Evolutionary conservation across 1,140 invertebrate species (phyloP).

Genomic region (Drosophila kurseongensis): DNA sequence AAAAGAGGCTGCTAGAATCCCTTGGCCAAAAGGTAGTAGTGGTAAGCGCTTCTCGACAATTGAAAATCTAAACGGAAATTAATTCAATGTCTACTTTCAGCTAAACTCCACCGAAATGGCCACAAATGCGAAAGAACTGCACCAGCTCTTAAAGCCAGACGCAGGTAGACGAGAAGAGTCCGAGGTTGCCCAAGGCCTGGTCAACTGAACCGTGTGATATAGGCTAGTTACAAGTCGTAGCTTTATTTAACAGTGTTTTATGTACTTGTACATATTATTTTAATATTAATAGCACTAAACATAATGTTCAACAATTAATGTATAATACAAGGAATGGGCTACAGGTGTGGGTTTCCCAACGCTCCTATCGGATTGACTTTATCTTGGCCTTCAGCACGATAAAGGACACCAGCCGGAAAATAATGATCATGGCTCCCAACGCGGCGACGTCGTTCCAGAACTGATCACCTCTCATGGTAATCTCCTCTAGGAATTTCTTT

Average conservation of each 20-base stretch:
- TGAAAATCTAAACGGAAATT: not conserved
- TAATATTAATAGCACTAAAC: slow-evolving; percentile 89
- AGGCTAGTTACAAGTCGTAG: slow-evolving; percentile 49
- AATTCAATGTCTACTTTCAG: slow-evolving; percentile 12
- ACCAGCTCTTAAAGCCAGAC: slow-evolving; percentile 35
- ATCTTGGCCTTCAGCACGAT: slow-evolving; percentile 87
- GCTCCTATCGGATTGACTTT: slow-evolving; percentile 69
- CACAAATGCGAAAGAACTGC: slow-evolving; percentile 47
- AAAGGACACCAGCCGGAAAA: slow-evolving; percentile 91
- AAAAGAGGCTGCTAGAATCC: slow-evolving; percentile 59
- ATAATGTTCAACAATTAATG: slow-evolving; percentile 91
- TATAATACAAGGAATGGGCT: slow-evolving; percentile 87
- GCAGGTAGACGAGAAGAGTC: slow-evolving; percentile 4
- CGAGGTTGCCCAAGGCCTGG: slow-evolving; percentile 27
- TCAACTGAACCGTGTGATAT: slow-evolving; percentile 65
- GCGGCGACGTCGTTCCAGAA: slow-evolving; percentile 94
- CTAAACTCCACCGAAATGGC: slow-evolving; percentile 57
- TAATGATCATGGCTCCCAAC: slow-evolving; percentile 89
- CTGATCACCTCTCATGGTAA: slow-evolving; percentile 91
- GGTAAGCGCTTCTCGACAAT: slow-evolving; percentile 36
- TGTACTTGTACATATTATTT: slow-evolving; percentile 85
- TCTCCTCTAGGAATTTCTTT: slow-evolving; percentile 90
- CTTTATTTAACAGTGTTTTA: slow-evolving; percentile 65
- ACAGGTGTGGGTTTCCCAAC: slow-evolving; percentile 1
- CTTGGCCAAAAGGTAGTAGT: slow-evolving; percentile 67